Conservation (phyloP, 2,113 vertebrate species). For the Rhipidura dahli region DNA sequence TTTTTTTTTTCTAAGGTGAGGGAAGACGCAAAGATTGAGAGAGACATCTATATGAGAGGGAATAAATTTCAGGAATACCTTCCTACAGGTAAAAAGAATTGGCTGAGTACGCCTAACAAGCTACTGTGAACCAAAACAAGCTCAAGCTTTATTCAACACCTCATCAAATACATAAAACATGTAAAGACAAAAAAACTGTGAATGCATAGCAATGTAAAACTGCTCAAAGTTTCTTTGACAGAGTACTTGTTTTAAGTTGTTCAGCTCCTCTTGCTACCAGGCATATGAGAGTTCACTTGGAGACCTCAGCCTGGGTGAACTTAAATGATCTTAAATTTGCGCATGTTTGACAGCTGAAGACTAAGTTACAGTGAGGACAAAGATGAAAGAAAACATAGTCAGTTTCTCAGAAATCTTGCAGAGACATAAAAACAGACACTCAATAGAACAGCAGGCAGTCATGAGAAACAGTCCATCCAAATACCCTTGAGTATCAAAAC, state of each 20-base stretch:
- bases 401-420: background rate
- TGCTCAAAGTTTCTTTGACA: background rate
- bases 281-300: background rate
- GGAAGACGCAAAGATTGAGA: background rate
- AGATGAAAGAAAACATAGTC: background rate
- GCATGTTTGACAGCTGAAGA: background rate
- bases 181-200: background rate
- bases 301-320: background rate
- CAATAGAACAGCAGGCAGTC: background rate
- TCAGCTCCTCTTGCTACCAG: background rate
- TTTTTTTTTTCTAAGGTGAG: background rate
- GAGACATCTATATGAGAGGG: background rate
- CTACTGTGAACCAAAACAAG: background rate
- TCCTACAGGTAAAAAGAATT: background rate
- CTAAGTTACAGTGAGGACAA: background rate
- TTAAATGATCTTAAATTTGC: background rate
- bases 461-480: background rate
- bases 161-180: background rate
- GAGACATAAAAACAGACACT: background rate
- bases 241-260: background rate
- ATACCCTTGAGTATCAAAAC: background rate
- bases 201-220: background rate
- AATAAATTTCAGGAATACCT: background rate
- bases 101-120: background rate
- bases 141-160: background rate